Evolutionary conservation across 2,888 invertebrate species (phyloP).

Genomic region (Thymelicus lineola): DNA sequence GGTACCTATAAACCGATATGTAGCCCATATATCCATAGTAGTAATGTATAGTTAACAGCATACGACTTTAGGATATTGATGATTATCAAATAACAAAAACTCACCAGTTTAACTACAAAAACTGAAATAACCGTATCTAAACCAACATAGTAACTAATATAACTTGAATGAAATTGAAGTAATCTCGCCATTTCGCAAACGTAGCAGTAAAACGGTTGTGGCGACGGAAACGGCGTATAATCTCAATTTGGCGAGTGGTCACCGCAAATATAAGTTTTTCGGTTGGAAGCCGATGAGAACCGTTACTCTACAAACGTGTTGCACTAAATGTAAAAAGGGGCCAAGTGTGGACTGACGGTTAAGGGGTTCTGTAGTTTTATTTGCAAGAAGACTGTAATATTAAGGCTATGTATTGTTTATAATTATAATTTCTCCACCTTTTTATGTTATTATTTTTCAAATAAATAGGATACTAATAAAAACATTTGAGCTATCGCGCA

Average conservation of each 20-base stretch:
- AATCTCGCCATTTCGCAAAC: conserved; percentile 2
- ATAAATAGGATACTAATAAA: too few species aligned
- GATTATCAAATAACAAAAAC: too few species aligned
- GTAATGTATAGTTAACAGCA: too few species aligned
- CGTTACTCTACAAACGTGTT: conserved; percentile 51
- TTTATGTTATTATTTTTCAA: too few species aligned
- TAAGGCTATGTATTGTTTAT: too few species aligned
- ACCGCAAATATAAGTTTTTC: conserved; percentile 44
- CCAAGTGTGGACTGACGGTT: not conserved
- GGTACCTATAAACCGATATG: too few species aligned
- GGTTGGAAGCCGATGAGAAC: conserved; percentile 49
- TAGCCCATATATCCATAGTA: too few species aligned
- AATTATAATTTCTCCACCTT: too few species aligned
- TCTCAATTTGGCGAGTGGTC: conserved; percentile 44
- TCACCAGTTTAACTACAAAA: not conserved
- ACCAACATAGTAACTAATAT: not conserved
- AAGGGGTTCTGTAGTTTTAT: not conserved
- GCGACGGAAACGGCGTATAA: conserved; percentile 42
- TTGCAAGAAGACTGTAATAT: too few species aligned
- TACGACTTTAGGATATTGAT: too few species aligned
- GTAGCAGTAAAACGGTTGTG: conserved; percentile 23
- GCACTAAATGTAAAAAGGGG: conserved; percentile 49
- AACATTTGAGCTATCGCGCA: too few species aligned
- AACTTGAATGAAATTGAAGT: conserved; percentile 4
- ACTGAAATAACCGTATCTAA: conserved; percentile 3